These are phyloP conservation scores for Aelia acuminata DNA, from an alignment of 2,888 invertebrate genomes.

Conservation along the genomic window DNA sequence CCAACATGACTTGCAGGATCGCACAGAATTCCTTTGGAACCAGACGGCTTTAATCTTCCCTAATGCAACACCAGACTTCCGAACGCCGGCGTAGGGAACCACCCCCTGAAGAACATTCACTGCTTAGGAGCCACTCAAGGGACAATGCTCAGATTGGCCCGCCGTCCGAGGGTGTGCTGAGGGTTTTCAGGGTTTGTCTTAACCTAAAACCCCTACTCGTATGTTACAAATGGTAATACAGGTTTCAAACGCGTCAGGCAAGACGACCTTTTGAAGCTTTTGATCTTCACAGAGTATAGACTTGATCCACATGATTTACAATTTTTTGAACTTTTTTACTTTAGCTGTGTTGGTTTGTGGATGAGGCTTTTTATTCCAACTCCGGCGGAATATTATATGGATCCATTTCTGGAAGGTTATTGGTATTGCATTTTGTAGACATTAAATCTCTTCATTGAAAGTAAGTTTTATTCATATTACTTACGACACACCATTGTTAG, in stretches of 20 bases:
- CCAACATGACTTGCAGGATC: not conserved
- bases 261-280: not conserved
- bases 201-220: not conserved
- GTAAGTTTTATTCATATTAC: no score
- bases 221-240: not conserved
- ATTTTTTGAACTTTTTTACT: no score
- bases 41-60: constrained; percentile 1
- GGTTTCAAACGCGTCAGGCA: not conserved
- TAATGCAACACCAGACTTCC: not conserved
- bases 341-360: no score
- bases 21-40: constrained; percentile 11
- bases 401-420: no score
- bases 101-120: not conserved
- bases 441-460: no score
- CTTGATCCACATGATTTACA: no score
- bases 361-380: no score
- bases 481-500: no score
- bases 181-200: not conserved
- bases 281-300: not conserved
- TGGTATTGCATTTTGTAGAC: no score
- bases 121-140: constrained; percentile 19
- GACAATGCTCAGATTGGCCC: constrained; percentile 13
- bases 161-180: not conserved
- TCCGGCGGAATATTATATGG: no score
- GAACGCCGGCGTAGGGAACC: not conserved